Evolutionary conservation across 2,888 invertebrate species (phyloP), one percentile per base, ranked within the genome.

Genomic region (Dromius quadrimaculatus): DNA sequence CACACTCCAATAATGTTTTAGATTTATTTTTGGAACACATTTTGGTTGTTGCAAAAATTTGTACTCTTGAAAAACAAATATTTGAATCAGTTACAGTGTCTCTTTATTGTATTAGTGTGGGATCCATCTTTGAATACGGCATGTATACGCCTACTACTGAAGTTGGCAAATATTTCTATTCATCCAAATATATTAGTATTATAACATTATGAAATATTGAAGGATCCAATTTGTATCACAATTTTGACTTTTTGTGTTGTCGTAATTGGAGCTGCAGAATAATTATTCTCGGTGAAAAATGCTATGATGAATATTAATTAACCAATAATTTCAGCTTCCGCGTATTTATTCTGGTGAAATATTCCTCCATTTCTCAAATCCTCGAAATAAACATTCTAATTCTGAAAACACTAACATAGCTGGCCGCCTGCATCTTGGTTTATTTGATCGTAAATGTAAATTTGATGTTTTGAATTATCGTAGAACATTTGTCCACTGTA

Each of bases 351-450:
- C 15, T 28, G 5, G 28, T 8, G 50, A 15, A 54, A 28, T 28
- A 28, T 54, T 36, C 11, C 36, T 54, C 28, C 50, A 54, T 54
- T 54, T 54, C 50, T 28, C 13, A 54, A 54, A 28, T 13, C 50
- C 50, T 54, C 23, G 50, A 54, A 54, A 54, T 54, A 54, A 28
- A 54, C 50, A 54, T 54, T 54, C 50, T 54, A 54, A 54, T 28
- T 54, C 28, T 54, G 50, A 54, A 54, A 54, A 54, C 50, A 54
- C 50, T 54, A 28, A 54, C 50, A 28, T 28, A 54, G 28, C 28
- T 54, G 50, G 50, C 50, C 17, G 32, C 50, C 11, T 23, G 50
- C 23, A 28, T 8, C 13, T 54, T 4, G 15, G 23, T 54, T 50
- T 54, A 54, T 54, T 17, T 17, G 50, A 54, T 54, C 50, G 23